Conservation (phyloP, 2,113 vertebrate species). For the Tychaedon coryphoeus region DNA sequence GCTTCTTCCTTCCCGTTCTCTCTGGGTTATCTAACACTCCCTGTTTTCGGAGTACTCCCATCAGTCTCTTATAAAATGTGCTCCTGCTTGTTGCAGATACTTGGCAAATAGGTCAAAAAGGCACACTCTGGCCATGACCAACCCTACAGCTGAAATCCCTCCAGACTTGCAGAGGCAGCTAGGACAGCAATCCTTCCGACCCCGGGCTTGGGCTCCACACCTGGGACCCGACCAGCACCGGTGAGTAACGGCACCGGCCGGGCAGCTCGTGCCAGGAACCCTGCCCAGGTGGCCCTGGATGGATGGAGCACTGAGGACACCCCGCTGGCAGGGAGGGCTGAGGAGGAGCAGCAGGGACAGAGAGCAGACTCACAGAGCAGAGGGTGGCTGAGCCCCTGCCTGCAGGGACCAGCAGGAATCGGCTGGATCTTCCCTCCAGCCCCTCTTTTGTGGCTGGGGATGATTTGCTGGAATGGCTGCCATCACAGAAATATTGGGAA, state of each 20-base stretch:
- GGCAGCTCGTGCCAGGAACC: conserved; percentile 39
- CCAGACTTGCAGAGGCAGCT: conserved; percentile 92
- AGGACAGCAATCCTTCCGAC: conserved; percentile 89
- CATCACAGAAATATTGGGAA: neutral
- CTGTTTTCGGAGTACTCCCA: conserved; percentile 60
- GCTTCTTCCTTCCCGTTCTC: neutral
- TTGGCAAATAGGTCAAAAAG: conserved; percentile 99
- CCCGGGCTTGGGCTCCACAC: conserved; percentile 91
- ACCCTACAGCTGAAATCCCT: conserved; percentile 89
- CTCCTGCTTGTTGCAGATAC: conserved; percentile 92
- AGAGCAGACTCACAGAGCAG: neutral
- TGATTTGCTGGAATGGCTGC: neutral
- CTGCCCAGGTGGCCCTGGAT: neutral
- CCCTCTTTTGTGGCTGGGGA: neutral
- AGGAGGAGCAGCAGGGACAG: neutral
- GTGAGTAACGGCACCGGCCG: conserved; percentile 84
- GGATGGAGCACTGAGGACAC: neutral
- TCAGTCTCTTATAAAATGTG: conserved; percentile 75
- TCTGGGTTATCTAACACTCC: conserved; percentile 62
- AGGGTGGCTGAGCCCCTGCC: neutral
- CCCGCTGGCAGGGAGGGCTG: conserved; percentile 39
- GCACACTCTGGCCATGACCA: conserved; percentile 96
- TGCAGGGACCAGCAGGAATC: neutral
- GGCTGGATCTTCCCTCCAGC: neutral
- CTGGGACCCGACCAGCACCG: conserved; percentile 88